A percentile compares a stretch with the other conserved stretches of the same genome.
phyloP scores from a whole-genome alignment of 2,113 vertebrate species.

The Hydrolagus affinis region DNA sequence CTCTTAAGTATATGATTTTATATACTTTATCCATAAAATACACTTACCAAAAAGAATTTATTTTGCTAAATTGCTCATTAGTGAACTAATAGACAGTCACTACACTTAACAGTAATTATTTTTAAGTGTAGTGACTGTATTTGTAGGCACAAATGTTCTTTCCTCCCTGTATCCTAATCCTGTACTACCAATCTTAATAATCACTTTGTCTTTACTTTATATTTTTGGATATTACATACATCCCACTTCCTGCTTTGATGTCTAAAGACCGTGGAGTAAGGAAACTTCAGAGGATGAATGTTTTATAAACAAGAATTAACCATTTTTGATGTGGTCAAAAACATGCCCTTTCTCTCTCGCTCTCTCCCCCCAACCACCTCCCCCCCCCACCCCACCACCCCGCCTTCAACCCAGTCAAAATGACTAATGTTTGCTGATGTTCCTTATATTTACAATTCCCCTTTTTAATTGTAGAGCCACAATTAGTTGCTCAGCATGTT shows the following conservation, averaged over 20 bases:
- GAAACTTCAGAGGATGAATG: conserved; percentile 16
- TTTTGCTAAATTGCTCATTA: too few relatives aligned
- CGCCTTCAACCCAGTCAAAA: neutral
- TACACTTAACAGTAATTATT: too few relatives aligned
- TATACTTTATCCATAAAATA: too few relatives aligned
- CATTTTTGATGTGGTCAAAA: conserved; percentile 15
- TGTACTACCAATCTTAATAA: neutral
- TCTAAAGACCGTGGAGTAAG: conserved; percentile 6
- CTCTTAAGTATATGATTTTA: too few relatives aligned
- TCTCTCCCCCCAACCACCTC: too few relatives aligned
- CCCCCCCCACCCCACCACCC: neutral
- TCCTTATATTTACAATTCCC: conserved; percentile 11
- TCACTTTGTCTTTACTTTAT: neutral
- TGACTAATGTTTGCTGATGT: conserved; percentile 24
- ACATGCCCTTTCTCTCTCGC: neutral
- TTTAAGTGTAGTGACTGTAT: too few relatives aligned
- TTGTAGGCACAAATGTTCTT: too few relatives aligned
- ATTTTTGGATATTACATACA: neutral
- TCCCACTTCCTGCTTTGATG: conserved; percentile 5
- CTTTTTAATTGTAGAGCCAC: neutral
- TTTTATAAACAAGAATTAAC: conserved; percentile 20
- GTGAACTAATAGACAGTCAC: too few relatives aligned
- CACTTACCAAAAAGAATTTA: too few relatives aligned
- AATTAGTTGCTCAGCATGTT: neutral
- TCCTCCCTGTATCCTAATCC: too few relatives aligned